Percentiles rank a stretch among this genome's conserved stretches.
These are phyloP conservation scores for Muschampia plurimacula DNA, from an alignment of 2,888 invertebrate species.

Conservation along the genomic window DNA sequence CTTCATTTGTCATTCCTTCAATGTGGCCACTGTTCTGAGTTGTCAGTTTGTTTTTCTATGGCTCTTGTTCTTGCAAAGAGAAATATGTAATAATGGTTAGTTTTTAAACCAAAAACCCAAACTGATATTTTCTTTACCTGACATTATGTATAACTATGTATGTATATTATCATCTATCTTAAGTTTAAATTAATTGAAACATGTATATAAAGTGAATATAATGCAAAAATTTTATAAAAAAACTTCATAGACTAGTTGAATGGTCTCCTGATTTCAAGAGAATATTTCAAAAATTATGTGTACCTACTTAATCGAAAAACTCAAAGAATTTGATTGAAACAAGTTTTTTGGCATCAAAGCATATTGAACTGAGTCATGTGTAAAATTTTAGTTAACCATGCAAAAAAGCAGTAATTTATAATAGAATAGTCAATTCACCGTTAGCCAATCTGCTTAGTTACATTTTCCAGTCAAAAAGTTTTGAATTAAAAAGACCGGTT, in stretches of 20 bases:
- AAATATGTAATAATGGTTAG: too few relatives aligned
- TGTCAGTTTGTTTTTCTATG: too few relatives aligned
- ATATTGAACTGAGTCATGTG: slow-evolving; percentile 19
- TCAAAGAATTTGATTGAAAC: slow-evolving; percentile 7
- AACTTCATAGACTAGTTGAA: not conserved
- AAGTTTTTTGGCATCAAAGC: slow-evolving; percentile 14
- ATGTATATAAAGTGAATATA: too few relatives aligned
- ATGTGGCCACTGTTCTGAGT: too few relatives aligned
- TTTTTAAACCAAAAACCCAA: too few relatives aligned
- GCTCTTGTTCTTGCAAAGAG: too few relatives aligned
- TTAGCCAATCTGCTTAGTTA: slow-evolving; percentile 48
- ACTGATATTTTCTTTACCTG: too few relatives aligned
- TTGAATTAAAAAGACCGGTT: slow-evolving; percentile 54
- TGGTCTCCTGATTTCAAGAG: not conserved
- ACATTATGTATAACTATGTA: too few relatives aligned
- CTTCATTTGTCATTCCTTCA: too few relatives aligned
- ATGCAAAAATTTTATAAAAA: not conserved
- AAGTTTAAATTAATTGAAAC: too few relatives aligned
- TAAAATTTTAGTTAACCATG: slow-evolving; percentile 30
- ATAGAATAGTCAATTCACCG: slow-evolving; percentile 44
- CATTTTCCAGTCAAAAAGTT: slow-evolving; percentile 47
- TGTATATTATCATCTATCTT: too few relatives aligned
- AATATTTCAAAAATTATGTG: not conserved
- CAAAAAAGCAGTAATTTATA: slow-evolving; percentile 39
- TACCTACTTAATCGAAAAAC: not conserved